Percentiles rank a stretch among this genome's conserved stretches.
phyloP scores from a whole-genome alignment of 2,113 vertebrate species.

The Meleagris gallopavo region DNA sequence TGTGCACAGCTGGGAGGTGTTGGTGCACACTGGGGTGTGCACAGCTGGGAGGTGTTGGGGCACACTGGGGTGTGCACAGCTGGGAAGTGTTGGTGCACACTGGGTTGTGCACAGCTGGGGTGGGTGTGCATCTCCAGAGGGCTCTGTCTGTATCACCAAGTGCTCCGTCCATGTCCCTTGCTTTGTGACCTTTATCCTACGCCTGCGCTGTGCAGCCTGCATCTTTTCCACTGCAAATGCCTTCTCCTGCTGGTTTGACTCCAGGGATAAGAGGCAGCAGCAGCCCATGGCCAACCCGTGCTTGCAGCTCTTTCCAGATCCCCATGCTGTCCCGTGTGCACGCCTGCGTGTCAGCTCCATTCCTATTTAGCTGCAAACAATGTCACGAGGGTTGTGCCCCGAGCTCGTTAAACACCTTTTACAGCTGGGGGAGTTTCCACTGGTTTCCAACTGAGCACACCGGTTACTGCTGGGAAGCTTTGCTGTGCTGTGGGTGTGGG shows the following conservation, averaged over 20 bases:
- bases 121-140: too few species aligned
- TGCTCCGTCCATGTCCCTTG: not conserved
- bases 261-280: not conserved
- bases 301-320: not conserved
- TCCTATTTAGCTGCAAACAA: not conserved
- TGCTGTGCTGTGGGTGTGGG: not conserved
- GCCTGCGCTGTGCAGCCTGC: not conserved
- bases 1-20: too few species aligned
- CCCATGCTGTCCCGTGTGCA: accelerated
- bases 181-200: not conserved
- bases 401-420: not conserved
- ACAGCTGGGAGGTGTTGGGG: too few species aligned
- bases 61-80: too few species aligned
- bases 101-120: too few species aligned
- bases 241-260: not conserved
- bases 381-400: not conserved
- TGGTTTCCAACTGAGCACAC: not conserved
- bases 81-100: too few species aligned
- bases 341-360: accelerated
- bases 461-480: not conserved
- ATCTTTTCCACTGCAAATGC: not conserved
- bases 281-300: not conserved
- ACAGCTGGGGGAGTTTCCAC: not conserved
- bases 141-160: too few species aligned
- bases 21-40: too few species aligned